These are phyloP conservation scores for Leptinotarsa juncta DNA, from an alignment of 2,888 invertebrate species.

Conservation along the genomic window DNA sequence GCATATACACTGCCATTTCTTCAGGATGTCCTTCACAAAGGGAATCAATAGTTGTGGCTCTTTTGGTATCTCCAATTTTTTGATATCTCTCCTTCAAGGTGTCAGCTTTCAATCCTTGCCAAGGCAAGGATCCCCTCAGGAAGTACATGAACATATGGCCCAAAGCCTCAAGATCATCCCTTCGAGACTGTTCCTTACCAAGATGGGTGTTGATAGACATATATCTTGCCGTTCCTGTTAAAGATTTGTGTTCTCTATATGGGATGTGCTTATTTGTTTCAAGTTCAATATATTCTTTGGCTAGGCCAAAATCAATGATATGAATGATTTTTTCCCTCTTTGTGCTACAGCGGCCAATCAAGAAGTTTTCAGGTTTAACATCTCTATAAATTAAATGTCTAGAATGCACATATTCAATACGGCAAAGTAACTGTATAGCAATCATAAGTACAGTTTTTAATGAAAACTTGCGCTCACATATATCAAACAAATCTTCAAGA, in stretches of 20 bases:
- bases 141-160: conserved; percentile 99
- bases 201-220: conserved; percentile 99
- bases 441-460: conserved; percentile 81
- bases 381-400: conserved; percentile 99
- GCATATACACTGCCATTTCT: conserved; percentile 97
- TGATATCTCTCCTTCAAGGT: conserved; percentile 99
- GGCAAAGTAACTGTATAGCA: conserved; percentile 82
- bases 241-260: conserved; percentile 99
- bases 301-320: conserved; percentile 99
- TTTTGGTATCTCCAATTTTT: conserved; percentile 99
- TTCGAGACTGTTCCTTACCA: conserved; percentile 98
- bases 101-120: conserved; percentile 99
- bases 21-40: conserved; percentile 90
- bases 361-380: conserved; percentile 99
- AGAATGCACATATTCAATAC: conserved; percentile 99
- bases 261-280: conserved; percentile 99
- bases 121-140: conserved; percentile 97
- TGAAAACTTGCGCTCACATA: conserved; percentile 95
- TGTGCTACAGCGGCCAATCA: conserved; percentile 97
- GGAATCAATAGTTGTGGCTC: conserved; percentile 97
- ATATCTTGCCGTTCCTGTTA: conserved; percentile 97
- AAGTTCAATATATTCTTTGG: conserved; percentile 99
- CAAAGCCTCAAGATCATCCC: conserved; percentile 98
- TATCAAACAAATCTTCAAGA: conserved; percentile 98
- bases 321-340: conserved; percentile 99